Evolutionary conservation across 2,888 invertebrate species (phyloP), one percentile per base, ranked within the genome.

Genomic region (Furcula furcula): DNA sequence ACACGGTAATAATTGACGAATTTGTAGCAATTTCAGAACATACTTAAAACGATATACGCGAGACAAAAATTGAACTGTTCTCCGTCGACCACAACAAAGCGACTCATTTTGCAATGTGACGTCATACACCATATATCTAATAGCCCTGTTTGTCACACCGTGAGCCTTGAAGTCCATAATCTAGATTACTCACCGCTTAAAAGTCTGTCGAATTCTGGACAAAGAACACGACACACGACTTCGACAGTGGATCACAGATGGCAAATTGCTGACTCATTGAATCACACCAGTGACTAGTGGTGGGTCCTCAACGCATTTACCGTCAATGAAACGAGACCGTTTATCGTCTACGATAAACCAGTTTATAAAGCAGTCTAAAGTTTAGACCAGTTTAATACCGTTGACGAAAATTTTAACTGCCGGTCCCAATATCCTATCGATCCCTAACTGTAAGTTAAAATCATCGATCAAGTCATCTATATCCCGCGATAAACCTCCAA

Each of bases 231-330:
- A 36, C 34, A 25, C 44, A 41, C 40, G 35, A 40, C 36, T 33
- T 39, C 26, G 31, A 42, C 50, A 60, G 54, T 56, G 44, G 38
- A 36, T 31, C 41, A 31, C 42, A 55, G 37, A 49, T 57, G 47
- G 38, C 36, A 47, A 43, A 39, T 47, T 47, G n/a, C 35, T 41
- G 37, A 19, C 36, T 31, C 22, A 23, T 53, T 56, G 57, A 57
- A 41, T 57, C 58, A 51, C 38, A 47, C 37, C 31, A 34, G 37
- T 46, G 34, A 34, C 46, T 42, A 40, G 40, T 34, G 27, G 54
- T 45, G n/a, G n/a, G n/a, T n/a, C n/a, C n/a, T n/a, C n/a, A n/a
- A n/a, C n/a, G n/a, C n/a, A n/a, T n/a, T n/a, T n/a, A n/a, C n/a
- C n/a, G n/a, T n/a, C n/a, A n/a, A n/a, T n/a, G n/a, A n/a, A n/a